Evolutionary conservation across 2,888 invertebrate species (phyloP).

Genomic region (Napeogenes inachia): DNA sequence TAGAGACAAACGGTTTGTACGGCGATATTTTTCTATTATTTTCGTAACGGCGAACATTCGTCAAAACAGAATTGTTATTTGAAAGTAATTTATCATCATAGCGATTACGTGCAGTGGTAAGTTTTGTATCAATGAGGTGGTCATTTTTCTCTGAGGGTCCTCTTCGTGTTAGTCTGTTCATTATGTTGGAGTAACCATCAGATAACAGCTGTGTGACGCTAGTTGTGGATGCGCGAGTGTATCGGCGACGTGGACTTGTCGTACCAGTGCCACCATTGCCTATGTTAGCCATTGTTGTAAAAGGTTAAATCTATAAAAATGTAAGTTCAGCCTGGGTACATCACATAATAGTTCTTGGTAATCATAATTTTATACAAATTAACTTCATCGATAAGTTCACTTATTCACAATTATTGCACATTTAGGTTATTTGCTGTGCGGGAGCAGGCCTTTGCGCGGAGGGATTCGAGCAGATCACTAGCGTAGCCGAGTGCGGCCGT

Average conservation of each 20-base stretch:
- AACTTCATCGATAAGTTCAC: constrained; percentile 23
- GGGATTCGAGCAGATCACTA: constrained; percentile 74
- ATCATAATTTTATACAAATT: constrained; percentile 47
- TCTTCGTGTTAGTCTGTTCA: constrained; percentile 87
- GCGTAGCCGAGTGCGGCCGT: constrained; percentile 74
- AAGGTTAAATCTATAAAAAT: constrained; percentile 34
- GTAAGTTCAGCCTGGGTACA: constrained; percentile 60
- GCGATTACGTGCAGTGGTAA: constrained; percentile 52
- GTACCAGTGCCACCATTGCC: constrained; percentile 58
- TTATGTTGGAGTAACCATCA: constrained; percentile 90
- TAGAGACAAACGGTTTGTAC: constrained; percentile 56
- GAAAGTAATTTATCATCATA: constrained; percentile 65
- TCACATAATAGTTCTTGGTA: constrained; percentile 55
- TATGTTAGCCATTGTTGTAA: constrained; percentile 54
- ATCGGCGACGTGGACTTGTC: constrained; percentile 80
- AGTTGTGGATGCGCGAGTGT: constrained; percentile 85
- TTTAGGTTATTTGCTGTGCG: constrained; percentile 63
- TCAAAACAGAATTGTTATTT: constrained; percentile 57
- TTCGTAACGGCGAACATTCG: constrained; percentile 66
- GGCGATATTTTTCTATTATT: constrained; percentile 65
- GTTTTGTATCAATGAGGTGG: constrained; percentile 55
- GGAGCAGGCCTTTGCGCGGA: constrained; percentile 67
- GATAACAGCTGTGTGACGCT: constrained; percentile 91
- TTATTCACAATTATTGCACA: constrained; percentile 28
- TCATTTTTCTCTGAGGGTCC: constrained; percentile 85